Percentiles rank a stretch among this genome's conserved stretches.
phyloP scores from a whole-genome alignment of 2,797 vertebrate genomes.

The Pseudochirops corinnae region DNA sequence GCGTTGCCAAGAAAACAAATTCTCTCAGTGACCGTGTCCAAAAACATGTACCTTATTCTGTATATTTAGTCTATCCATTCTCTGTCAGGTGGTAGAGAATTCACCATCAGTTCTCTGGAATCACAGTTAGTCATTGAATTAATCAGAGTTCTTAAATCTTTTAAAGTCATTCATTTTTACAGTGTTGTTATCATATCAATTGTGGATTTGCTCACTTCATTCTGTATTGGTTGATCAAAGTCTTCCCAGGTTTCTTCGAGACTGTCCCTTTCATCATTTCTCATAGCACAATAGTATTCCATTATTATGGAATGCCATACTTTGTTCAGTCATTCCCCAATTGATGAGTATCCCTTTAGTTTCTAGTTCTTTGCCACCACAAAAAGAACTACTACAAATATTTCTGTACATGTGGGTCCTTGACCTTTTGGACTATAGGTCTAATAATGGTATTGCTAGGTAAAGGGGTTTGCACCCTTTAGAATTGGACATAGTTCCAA shows the following conservation, averaged over 20 bases:
- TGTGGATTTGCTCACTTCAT: not conserved
- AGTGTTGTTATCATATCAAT: not conserved
- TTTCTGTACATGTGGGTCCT: not conserved
- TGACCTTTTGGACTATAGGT: not conserved
- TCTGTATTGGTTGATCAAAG: not conserved
- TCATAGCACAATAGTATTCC: not conserved
- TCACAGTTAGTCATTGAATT: not conserved
- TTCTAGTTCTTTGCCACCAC: not conserved
- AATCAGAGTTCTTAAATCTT: not conserved
- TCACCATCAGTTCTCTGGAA: not conserved
- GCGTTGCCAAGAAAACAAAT: not conserved
- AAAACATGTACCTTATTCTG: not conserved
- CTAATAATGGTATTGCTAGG: not conserved
- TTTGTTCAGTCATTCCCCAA: not conserved
- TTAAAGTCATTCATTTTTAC: not conserved
- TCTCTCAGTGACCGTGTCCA: not conserved
- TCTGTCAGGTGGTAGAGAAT: not conserved
- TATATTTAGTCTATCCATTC: not conserved
- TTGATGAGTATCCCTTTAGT: not conserved
- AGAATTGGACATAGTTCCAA: not conserved
- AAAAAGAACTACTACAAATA: not conserved
- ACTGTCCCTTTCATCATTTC: not conserved
- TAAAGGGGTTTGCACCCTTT: not conserved
- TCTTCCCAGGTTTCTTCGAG: not conserved
- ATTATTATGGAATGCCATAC: not conserved